Evolutionary conservation across 2,888 invertebrate species (phyloP).

Genomic region (Campopleginae sp.): DNA sequence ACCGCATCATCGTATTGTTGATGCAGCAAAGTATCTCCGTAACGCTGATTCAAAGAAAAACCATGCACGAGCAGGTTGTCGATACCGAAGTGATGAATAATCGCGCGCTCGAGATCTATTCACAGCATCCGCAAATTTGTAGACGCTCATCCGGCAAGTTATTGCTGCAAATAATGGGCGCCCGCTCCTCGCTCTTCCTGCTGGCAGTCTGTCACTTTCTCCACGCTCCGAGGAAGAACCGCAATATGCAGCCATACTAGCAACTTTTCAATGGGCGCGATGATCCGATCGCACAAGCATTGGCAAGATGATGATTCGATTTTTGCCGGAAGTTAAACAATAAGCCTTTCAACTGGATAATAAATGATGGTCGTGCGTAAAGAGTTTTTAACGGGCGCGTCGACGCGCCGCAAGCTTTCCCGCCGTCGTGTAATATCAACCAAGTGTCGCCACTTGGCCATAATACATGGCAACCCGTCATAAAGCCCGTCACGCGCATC

Average conservation of each 20-base stretch:
- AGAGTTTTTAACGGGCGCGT: constrained; percentile 30
- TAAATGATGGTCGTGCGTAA: constrained; percentile 26
- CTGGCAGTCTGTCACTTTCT: constrained; percentile 36
- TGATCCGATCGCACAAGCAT: not conserved
- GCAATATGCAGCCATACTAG: too few species aligned
- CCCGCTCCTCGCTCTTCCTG: constrained; percentile 10
- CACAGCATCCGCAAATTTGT: not conserved
- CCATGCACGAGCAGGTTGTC: too few species aligned
- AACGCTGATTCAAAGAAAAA: not conserved
- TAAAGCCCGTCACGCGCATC: constrained; percentile 52
- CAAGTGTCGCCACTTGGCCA: constrained; percentile 43
- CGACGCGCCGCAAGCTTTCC: not conserved
- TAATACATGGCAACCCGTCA: constrained; percentile 47
- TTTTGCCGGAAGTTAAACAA: constrained; percentile 11
- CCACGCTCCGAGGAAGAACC: not conserved
- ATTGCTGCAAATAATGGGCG: constrained; percentile 3
- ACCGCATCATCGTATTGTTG: constrained; percentile 12
- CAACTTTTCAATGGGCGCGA: not conserved
- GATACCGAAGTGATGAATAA: constrained; percentile 11
- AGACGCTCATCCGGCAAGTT: constrained; percentile 16
- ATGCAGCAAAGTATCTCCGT: not conserved
- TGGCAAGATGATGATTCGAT: not conserved
- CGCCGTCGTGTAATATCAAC: constrained; percentile 31
- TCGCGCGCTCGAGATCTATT: constrained; percentile 16
- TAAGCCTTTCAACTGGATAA: constrained; percentile 29